These are phyloP conservation scores for Episyrphus balteatus DNA, from an alignment of 1,140 invertebrate genomes.

Conservation along the genomic window DNA sequence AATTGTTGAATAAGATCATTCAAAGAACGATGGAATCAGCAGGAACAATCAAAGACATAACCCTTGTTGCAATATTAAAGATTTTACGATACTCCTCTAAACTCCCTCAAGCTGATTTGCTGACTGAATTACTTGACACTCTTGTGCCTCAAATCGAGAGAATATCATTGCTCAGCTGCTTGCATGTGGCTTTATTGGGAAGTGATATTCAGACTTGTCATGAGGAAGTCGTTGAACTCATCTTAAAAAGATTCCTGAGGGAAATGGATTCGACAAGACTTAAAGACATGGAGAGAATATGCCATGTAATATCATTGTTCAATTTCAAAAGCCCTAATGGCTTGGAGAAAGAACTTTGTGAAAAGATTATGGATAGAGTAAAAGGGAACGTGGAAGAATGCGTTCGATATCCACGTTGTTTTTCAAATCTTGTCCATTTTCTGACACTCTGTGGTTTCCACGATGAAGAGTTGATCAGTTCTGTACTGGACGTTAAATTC, in stretches of 20 bases:
- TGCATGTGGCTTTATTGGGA: slow-evolving; percentile 43
- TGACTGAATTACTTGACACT: slow-evolving; percentile 25
- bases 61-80: slow-evolving; percentile 44
- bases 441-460: slow-evolving; percentile 38
- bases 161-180: slow-evolving; percentile 35
- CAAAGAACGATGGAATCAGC: slow-evolving; percentile 28
- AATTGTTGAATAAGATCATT: slow-evolving; percentile 38
- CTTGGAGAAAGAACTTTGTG: slow-evolving; percentile 33
- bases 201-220: slow-evolving; percentile 38
- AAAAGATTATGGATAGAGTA: slow-evolving; percentile 39
- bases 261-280: slow-evolving; percentile 36
- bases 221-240: slow-evolving; percentile 23
- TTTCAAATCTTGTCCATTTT: slow-evolving; percentile 39
- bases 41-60: slow-evolving; percentile 39
- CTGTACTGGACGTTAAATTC: slow-evolving; percentile 36
- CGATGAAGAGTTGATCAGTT: slow-evolving; percentile 40
- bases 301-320: slow-evolving; percentile 40
- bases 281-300: slow-evolving; percentile 52
- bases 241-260: slow-evolving; percentile 32
- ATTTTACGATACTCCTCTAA: slow-evolving; percentile 35
- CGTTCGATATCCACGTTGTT: slow-evolving; percentile 31
- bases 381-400: slow-evolving; percentile 36
- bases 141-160: slow-evolving; percentile 34
- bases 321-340: slow-evolving; percentile 35
- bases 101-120: slow-evolving; percentile 14